Percentiles rank a stretch among this genome's conserved stretches.
Evolutionary conservation across 2,888 invertebrate species (phyloP).

Genomic region (Leptura quadrifasciata): DNA sequence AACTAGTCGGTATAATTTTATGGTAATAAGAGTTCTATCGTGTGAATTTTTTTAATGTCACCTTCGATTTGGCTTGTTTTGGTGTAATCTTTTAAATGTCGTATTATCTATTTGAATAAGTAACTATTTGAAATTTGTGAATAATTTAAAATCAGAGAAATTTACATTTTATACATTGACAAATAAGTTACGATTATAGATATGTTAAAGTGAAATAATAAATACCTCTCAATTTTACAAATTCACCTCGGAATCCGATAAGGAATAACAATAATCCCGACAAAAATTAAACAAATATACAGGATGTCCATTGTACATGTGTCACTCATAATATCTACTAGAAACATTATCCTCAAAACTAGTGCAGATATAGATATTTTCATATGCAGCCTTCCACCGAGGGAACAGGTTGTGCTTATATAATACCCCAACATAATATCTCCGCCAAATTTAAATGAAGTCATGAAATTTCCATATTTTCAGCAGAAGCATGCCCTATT

Average conservation of each 20-base stretch:
- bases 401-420: too few species aligned
- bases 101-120: neutral
- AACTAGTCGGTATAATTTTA: slow-evolving; percentile 7
- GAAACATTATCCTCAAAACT: too few species aligned
- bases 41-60: slow-evolving; percentile 7
- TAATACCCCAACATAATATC: too few species aligned
- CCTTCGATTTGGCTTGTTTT: neutral
- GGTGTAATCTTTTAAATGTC: slow-evolving; percentile 3
- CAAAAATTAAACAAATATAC: neutral
- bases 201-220: neutral
- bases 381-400: too few species aligned
- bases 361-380: too few species aligned
- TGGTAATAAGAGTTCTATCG: neutral
- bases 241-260: neutral
- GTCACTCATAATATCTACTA: too few species aligned
- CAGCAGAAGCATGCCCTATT: too few species aligned
- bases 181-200: neutral
- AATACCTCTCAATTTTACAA: neutral
- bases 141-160: neutral
- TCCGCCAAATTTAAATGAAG: too few species aligned
- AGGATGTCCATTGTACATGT: neutral
- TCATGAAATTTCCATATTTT: too few species aligned
- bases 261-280: neutral
- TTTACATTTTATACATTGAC: neutral
- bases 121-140: neutral